These are phyloP conservation scores for Phylloscopus whistleri DNA, from an alignment of 2,113 vertebrate species.

Conservation along the genomic window DNA sequence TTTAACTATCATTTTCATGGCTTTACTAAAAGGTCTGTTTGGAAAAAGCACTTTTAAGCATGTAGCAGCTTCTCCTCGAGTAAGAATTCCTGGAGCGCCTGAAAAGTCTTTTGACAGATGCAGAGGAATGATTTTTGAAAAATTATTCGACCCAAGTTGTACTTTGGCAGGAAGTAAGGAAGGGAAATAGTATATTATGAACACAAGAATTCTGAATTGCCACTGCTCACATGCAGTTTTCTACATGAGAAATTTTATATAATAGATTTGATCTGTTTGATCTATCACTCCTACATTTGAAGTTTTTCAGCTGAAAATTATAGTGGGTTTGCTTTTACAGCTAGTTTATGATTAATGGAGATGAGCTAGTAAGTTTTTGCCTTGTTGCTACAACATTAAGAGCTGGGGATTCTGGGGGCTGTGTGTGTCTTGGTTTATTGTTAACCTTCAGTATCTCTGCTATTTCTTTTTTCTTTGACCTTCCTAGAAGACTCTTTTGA, in stretches of 20 bases:
- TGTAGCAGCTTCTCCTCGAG: neutral
- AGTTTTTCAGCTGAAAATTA: neutral
- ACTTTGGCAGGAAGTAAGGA: neutral
- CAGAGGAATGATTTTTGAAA: neutral
- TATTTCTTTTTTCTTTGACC: neutral
- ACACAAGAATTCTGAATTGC: neutral
- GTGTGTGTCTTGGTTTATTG: neutral
- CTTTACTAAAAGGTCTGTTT: neutral
- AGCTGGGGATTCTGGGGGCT: neutral
- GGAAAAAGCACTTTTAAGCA: neutral
- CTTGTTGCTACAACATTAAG: neutral
- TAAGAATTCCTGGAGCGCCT: neutral
- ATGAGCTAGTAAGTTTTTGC: neutral
- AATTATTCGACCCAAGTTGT: neutral
- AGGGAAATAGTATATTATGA: neutral
- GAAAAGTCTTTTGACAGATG: neutral
- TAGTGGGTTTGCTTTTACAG: neutral
- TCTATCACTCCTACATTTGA: too few relatives aligned
- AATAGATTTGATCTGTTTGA: too few relatives aligned
- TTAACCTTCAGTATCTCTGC: neutral
- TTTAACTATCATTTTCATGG: neutral
- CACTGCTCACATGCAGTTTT: neutral
- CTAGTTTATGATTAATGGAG: neutral
- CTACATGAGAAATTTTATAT: neutral
- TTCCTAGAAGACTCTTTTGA: neutral